Conservation (phyloP, 2,888 invertebrate species). For the Leucoptera coffeella region DNA sequence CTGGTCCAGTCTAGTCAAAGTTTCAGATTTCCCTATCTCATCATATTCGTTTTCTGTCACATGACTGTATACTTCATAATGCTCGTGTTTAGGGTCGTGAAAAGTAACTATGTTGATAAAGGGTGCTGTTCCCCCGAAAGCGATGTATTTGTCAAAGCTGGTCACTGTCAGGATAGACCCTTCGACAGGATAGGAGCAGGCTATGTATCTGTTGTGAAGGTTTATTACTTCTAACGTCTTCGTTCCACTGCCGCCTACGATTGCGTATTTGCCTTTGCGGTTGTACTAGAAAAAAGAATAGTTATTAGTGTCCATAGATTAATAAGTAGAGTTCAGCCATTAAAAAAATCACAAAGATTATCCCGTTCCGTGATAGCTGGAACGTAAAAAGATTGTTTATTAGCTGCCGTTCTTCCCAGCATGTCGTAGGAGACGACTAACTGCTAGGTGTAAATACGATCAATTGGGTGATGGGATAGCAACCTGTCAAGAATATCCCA, state of each 20-base stretch:
- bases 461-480: too few relatives aligned
- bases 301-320: too few relatives aligned
- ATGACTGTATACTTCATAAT: conserved; percentile 11
- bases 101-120: conserved; percentile 30
- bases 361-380: too few relatives aligned
- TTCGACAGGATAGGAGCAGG: conserved; percentile 28
- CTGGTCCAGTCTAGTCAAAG: not conserved
- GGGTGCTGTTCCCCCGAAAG: conserved; percentile 32
- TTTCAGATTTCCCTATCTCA: not conserved
- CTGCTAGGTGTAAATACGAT: too few relatives aligned
- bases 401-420: too few relatives aligned
- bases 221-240: conserved; percentile 38
- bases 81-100: conserved; percentile 36
- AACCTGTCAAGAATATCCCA: too few relatives aligned
- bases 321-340: too few relatives aligned
- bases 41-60: not conserved
- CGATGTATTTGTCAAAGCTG: conserved; percentile 28
- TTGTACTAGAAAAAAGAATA: conserved; percentile 21
- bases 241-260: conserved; percentile 41
- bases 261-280: conserved; percentile 39
- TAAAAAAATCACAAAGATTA: too few relatives aligned
- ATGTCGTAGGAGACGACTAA: too few relatives aligned
- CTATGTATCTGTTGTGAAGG: conserved; percentile 35
- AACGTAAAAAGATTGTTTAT: too few relatives aligned
- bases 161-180: conserved; percentile 26